Evolutionary conservation across 2,888 invertebrate species (phyloP).

Genomic region (Julus scanicus): DNA sequence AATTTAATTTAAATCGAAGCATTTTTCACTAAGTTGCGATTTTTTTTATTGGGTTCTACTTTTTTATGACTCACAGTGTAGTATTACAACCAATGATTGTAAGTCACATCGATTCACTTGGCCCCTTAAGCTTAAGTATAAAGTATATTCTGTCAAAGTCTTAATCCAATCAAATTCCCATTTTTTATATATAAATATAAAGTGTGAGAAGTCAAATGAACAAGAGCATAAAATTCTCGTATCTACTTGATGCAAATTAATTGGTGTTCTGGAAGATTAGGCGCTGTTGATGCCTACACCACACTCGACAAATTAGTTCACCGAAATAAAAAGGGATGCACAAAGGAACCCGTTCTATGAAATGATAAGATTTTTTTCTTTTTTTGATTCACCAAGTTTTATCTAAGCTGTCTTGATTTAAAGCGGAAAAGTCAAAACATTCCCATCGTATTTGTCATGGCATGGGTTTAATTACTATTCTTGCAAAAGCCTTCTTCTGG

Average conservation of each 20-base stretch:
- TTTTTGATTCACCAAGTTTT: neutral
- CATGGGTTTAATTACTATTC: slow-evolving; percentile 48
- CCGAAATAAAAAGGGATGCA: slow-evolving; percentile 13
- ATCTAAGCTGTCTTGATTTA: slow-evolving; percentile 42
- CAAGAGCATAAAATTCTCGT: slow-evolving; percentile 25
- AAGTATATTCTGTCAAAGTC: neutral
- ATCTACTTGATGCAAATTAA: slow-evolving; percentile 39
- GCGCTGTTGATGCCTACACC: slow-evolving; percentile 39
- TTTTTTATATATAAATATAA: neutral
- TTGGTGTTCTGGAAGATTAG: slow-evolving; percentile 28
- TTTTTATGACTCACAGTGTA: too few relatives aligned
- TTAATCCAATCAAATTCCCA: slow-evolving; percentile 20
- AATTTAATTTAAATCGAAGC: too few relatives aligned
- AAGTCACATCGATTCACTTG: neutral
- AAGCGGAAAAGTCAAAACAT: slow-evolving; percentile 34
- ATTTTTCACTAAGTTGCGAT: too few relatives aligned
- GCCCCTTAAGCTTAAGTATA: slow-evolving; percentile 9
- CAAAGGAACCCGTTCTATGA: slow-evolving; percentile 36
- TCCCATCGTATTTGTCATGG: slow-evolving; percentile 24
- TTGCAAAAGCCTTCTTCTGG: slow-evolving; percentile 49
- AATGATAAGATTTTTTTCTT: slow-evolving; percentile 30
- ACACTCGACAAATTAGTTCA: slow-evolving; percentile 31
- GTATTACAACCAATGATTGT: neutral
- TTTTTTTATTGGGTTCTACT: too few relatives aligned
- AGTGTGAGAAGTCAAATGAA: slow-evolving; percentile 22